Base-by-base conservation (phyloP, 2,113 vertebrate species). In the Syrmaticus mikado region DNA sequence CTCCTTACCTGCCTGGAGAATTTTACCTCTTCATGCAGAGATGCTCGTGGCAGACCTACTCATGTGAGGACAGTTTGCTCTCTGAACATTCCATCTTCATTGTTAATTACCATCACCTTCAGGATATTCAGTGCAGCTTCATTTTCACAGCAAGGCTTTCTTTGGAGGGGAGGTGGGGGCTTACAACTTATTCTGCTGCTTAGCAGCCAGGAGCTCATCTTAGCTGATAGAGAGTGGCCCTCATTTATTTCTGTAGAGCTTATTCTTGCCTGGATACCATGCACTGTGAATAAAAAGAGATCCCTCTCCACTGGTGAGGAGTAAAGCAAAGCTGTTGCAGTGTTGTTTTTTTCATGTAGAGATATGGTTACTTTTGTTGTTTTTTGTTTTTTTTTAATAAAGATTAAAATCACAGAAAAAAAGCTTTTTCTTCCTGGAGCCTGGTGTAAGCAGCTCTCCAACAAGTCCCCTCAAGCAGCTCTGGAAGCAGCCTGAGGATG, bases 261-360 rank as follows among this genome's bases (percentile, higher is more conserved):
- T 74, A 19, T 78, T n/a, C 34, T 77, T 90, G 83, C 65, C 48
- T 78, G 34, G 34, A 27, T 84, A 38, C 62, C 84, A 71, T 53
- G 67, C 27, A 57, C 45, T 17, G 65, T 93, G 88, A 96, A 94
- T 94, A 94, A 82, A 95, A 95, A 84, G 72, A 87, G 55, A 64
- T 82, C 71, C 18, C 1, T 72, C 66, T 84, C 46, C 50, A 61
- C 40, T 90, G 66, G 78, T 6, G 38, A 92, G 73, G 50, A 45
- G 71, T 62, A 95, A 58, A 87, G 67, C 72, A 89, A 52, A 87
- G 45, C 24, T 43, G 67, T 75, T 61, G 66, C n/a, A 60, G 24
- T 81, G 55, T 46, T 76, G 52, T 53, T 82, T 71, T 68, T 24
- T 19, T 83, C n/a, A 6, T 75, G 71, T 85, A 73, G 58, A 66